Evolutionary conservation across 2,113 vertebrate genomes (phyloP), one percentile per base, ranked within the genome.

Genomic region (Mesembrinibis cayennensis): DNA sequence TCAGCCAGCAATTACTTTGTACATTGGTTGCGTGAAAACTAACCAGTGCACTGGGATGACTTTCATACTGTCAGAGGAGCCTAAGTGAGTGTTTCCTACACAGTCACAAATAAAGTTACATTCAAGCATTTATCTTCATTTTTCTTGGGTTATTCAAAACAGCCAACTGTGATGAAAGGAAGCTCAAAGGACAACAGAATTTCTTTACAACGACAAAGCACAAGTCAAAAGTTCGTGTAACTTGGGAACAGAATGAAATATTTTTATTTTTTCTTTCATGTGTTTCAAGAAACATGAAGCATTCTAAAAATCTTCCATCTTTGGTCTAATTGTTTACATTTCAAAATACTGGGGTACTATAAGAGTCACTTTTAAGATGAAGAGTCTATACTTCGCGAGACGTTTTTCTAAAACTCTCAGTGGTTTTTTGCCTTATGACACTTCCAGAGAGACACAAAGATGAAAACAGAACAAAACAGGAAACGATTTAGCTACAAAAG

Each of bases 391-490:
- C 27, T 82, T 34, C 63, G 29, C 26, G 94, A 78, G 47, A 71
- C 13, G 2, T 59, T 55, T 77, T 76, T 80, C 65, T 14, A 47
- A 91, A 89, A 76, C 36, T 7, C 45, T 90, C 36, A 20, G 16
- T 13, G 27, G 40, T 63, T 36, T 82, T 69, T 55, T 58, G 16
- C 55, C 79, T 93, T 81, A 66, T 70, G 63, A 91, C 56, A 85
- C 36, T 93, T 95, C 44, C 73, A 96, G 36, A 85, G 55, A 85
- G 38, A 56, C 15, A 77, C 16, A 71, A 87, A 92, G 56, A 89
- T 50, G 58, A 94, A 86, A 84, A 83, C 49, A 67, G 50, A 91
- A 90, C 47, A 96, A 90, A 93, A 94, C 88, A 97, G 85, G 94
- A 94, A 95, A 89, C 5, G 1, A 59, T n/a, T 65, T 80, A 83